Percentiles rank a stretch among this genome's conserved stretches.
These are phyloP conservation scores for Bettongia penicillata DNA, from an alignment of 2,113 vertebrate species.

Conservation along the genomic window DNA sequence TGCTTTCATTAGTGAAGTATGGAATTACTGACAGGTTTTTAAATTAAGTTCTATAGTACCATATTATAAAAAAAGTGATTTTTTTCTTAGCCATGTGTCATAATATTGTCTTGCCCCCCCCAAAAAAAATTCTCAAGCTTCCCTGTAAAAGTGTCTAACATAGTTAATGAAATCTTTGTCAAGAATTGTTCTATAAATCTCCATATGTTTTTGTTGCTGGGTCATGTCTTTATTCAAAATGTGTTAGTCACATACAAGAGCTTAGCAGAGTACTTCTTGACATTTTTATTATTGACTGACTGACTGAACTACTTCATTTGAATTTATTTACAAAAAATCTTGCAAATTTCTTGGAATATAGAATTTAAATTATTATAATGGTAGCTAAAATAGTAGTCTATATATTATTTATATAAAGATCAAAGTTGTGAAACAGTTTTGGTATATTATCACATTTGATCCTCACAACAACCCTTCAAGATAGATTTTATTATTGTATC, in stretches of 20 bases:
- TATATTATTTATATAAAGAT: not conserved
- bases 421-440: not conserved
- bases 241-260: not conserved
- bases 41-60: constrained; percentile 13
- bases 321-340: not conserved
- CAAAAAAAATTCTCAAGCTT: not conserved
- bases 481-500: not conserved
- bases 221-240: not conserved
- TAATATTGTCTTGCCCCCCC: not conserved
- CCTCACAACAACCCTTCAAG: not conserved
- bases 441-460: not conserved
- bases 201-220: not conserved
- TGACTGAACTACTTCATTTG: not conserved
- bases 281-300: not conserved
- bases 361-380: not conserved
- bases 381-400: not conserved
- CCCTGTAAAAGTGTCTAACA: not conserved
- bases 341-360: not conserved
- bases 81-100: not conserved
- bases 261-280: not conserved
- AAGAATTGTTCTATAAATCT: not conserved
- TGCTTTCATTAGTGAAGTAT: not conserved
- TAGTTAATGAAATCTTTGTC: not conserved
- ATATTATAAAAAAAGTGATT: constrained; percentile 14
- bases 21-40: not conserved